Percentiles rank a stretch among this genome's conserved stretches.
phyloP scores from a whole-genome alignment of 2,888 invertebrate genomes.

The Pristionchus exspectatus region DNA sequence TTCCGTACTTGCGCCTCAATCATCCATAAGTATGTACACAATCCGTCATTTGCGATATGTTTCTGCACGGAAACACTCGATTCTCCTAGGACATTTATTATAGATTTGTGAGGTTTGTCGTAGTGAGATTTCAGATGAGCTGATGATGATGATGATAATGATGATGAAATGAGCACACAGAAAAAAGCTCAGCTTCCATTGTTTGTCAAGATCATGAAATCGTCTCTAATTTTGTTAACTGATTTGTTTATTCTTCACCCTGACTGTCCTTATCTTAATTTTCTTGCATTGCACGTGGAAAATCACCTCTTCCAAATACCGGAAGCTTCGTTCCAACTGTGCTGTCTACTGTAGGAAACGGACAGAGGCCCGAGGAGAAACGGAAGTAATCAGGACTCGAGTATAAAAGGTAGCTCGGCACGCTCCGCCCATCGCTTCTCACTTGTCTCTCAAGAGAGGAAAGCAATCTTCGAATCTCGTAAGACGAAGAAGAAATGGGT shows the following conservation, averaged over 20 bases:
- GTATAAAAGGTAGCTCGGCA: neutral
- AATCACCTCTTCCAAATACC: neutral
- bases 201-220: too few relatives aligned
- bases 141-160: too few relatives aligned
- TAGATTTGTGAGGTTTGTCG: too few relatives aligned
- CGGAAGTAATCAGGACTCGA: slow-evolving; percentile 11
- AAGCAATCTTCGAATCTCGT: slow-evolving; percentile 26
- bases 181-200: too few relatives aligned
- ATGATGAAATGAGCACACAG: too few relatives aligned
- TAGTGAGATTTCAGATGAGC: too few relatives aligned
- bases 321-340: neutral
- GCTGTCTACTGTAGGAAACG: neutral
- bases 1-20: neutral
- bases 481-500: slow-evolving; percentile 30
- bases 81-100: too few relatives aligned
- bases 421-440: slow-evolving; percentile 33
- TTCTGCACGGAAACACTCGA: neutral
- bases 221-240: too few relatives aligned
- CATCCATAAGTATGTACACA: neutral
- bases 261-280: neutral
- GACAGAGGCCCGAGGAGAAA: neutral
- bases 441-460: slow-evolving; percentile 42
- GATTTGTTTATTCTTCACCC: neutral
- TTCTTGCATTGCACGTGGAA: neutral
- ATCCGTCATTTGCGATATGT: neutral